Evolutionary conservation across 2,888 invertebrate species (phyloP).

Genomic region (Lysandra coridon): DNA sequence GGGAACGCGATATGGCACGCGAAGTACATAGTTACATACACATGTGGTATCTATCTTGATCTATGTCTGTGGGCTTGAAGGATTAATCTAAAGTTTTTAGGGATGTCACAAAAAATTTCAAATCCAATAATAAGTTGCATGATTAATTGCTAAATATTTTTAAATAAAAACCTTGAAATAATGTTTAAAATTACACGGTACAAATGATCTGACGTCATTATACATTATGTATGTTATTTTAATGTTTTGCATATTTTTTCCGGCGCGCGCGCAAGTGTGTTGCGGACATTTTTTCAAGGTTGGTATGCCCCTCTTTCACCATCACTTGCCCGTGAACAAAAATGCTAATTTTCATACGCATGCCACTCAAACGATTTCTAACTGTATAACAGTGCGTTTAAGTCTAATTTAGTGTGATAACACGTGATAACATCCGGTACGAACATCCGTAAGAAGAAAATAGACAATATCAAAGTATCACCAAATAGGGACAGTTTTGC

Average conservation of each 20-base stretch:
- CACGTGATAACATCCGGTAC: background rate
- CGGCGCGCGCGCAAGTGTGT: constrained; percentile 13
- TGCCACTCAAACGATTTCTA: background rate
- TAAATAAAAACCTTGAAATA: constrained; percentile 21
- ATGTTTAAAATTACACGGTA: constrained; percentile 2
- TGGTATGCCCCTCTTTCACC: constrained; percentile 29
- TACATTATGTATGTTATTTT: constrained; percentile 27
- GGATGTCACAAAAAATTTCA: background rate
- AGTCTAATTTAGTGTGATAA: background rate
- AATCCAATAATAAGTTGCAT: background rate
- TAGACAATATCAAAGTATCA: constrained; percentile 6
- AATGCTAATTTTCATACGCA: constrained; percentile 25
- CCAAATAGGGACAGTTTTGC: constrained; percentile 22
- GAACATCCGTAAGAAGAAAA: constrained; percentile 22
- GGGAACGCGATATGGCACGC: too few species aligned
- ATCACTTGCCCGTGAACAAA: constrained; percentile 29
- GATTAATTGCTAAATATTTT: constrained; percentile 8
- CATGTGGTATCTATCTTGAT: too few species aligned
- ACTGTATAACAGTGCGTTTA: background rate
- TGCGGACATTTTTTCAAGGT: constrained; percentile 30
- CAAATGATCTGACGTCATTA: constrained; percentile 17
- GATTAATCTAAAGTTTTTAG: background rate
- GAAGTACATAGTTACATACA: too few species aligned
- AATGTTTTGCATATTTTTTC: constrained; percentile 23
- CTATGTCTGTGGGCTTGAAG: too few species aligned